Evolutionary conservation across 2,888 invertebrate genomes (phyloP).

Genomic region (Drosophila tripunctata): DNA sequence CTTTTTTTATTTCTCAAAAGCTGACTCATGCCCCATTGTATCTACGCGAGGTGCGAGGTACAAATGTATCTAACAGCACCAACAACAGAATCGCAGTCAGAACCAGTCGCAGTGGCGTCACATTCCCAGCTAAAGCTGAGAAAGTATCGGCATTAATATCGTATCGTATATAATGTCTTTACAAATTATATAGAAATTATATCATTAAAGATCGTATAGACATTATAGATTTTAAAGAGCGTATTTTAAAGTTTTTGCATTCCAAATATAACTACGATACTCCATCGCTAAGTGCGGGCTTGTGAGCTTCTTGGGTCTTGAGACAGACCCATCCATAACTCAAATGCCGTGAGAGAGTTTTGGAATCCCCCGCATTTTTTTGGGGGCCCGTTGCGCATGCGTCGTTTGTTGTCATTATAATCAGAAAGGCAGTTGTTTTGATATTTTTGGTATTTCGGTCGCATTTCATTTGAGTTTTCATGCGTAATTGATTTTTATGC

Average conservation of each 20-base stretch:
- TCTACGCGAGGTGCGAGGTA: background rate
- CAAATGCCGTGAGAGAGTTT: conserved; percentile 25
- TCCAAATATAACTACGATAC: too few species aligned
- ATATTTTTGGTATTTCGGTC: conserved; percentile 28
- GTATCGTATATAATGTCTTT: background rate
- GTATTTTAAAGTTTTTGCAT: too few species aligned
- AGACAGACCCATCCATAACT: conserved; percentile 39
- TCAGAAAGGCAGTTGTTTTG: conserved; percentile 7
- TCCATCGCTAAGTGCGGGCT: background rate
- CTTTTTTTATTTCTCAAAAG: conserved; percentile 17
- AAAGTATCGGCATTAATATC: background rate
- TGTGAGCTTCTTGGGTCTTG: background rate
- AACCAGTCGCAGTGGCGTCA: conserved; percentile 14
- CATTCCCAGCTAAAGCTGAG: background rate
- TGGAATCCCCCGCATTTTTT: background rate
- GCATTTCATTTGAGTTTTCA: conserved; percentile 61
- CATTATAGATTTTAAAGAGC: too few species aligned
- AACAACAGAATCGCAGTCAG: background rate
- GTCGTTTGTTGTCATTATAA: conserved; percentile 8
- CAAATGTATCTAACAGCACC: conserved; percentile 33
- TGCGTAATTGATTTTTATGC: conserved; percentile 77
- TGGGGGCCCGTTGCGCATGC: conserved; percentile 43
- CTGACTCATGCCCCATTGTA: conserved; percentile 52
- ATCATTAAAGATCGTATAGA: too few species aligned
- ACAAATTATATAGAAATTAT: too few species aligned